Evolutionary conservation across 2,113 vertebrate genomes (phyloP).

Genomic region (Urocolius indicus): DNA sequence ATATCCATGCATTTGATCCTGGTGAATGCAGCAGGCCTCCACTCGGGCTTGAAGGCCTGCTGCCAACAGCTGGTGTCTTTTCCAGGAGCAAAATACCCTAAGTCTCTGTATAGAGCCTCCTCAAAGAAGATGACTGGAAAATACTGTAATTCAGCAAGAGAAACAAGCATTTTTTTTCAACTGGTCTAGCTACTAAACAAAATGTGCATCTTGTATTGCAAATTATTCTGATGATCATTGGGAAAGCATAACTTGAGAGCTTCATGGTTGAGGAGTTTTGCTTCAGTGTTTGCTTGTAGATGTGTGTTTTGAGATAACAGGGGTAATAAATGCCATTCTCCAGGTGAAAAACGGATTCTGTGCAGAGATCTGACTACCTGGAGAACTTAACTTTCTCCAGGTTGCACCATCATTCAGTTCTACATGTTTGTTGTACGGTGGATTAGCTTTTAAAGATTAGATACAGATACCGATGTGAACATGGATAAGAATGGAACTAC

Average conservation of each 20-base stretch:
- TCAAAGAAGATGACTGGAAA: not conserved
- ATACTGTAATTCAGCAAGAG: not conserved
- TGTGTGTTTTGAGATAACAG: slow-evolving; percentile 27
- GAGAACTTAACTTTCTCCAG: slow-evolving; percentile 3
- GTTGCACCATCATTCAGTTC: not conserved
- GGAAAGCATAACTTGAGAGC: not conserved
- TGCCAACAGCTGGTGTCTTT: not conserved
- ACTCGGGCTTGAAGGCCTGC: not conserved
- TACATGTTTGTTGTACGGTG: not conserved
- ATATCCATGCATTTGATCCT: not conserved
- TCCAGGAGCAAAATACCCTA: not conserved
- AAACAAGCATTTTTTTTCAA: not conserved
- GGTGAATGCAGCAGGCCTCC: not conserved
- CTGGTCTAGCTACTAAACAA: not conserved
- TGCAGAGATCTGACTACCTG: not conserved
- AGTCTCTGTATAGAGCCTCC: not conserved
- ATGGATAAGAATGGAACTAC: not conserved
- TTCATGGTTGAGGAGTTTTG: not conserved
- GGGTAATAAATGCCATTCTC: not conserved
- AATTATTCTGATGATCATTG: not conserved
- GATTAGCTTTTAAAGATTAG: slow-evolving; percentile 51
- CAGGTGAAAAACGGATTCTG: not conserved
- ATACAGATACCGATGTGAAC: not conserved
- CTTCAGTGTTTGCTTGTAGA: not conserved
- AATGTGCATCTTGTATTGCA: not conserved